A percentile compares a stretch with the other conserved stretches of the same genome.
phyloP scores from a whole-genome alignment of 2,888 invertebrate species.

The Rhaphigaster nebulosa region DNA sequence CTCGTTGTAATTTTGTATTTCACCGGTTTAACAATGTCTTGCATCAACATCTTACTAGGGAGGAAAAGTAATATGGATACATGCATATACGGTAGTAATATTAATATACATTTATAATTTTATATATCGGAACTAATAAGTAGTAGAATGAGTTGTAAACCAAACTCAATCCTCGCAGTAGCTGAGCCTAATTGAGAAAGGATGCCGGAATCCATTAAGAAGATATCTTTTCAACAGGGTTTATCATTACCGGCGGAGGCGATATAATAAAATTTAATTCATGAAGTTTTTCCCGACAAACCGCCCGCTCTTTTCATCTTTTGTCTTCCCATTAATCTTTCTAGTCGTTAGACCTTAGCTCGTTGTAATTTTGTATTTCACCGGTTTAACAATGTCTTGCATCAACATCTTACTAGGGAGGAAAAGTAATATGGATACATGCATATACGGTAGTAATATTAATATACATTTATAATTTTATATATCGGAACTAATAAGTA shows the following conservation, averaged over 20 bases:
- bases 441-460: too few species aligned
- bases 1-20: not conserved
- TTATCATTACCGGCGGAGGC: constrained; percentile 13
- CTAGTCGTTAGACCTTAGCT: constrained; percentile 3
- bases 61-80: too few species aligned
- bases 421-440: too few species aligned
- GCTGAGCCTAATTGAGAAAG: not conserved
- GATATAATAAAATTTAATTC: constrained; percentile 52
- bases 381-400: not conserved
- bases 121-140: too few species aligned
- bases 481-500: too few species aligned
- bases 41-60: not conserved
- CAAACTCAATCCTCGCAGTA: not conserved
- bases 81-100: too few species aligned
- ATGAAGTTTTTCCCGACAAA: constrained; percentile 33
- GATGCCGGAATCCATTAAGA: not conserved
- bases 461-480: too few species aligned
- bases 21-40: not conserved
- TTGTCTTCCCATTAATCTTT: constrained; percentile 39
- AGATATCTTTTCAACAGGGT: not conserved
- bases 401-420: not conserved
- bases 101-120: too few species aligned
- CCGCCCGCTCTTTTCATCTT: not conserved
- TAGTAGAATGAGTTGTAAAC: too few species aligned
- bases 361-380: not conserved